Evolutionary conservation across 2,888 invertebrate genomes (phyloP).

Genomic region (Tryphoninae sp.): DNA sequence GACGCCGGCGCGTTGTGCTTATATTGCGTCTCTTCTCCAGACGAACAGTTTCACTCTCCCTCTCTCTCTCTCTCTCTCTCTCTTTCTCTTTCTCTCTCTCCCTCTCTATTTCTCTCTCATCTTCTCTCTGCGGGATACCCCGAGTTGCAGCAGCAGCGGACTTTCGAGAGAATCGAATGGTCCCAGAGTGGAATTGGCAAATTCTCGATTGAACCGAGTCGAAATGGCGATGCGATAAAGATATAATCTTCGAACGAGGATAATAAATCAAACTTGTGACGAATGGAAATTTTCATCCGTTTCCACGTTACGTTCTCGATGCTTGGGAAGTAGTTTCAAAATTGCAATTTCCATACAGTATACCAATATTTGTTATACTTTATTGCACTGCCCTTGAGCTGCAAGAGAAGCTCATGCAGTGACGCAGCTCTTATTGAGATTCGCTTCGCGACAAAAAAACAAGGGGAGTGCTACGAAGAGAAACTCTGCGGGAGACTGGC

Average conservation of each 20-base stretch:
- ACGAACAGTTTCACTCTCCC: constrained; percentile 6
- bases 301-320: neutral
- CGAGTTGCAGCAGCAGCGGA: constrained; percentile 30
- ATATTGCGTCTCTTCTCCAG: constrained; percentile 37
- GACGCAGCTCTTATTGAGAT: neutral
- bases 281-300: constrained; percentile 1
- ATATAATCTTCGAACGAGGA: constrained; percentile 16
- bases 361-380: neutral
- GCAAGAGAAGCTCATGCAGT: neutral
- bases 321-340: neutral
- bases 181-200: constrained; percentile 24
- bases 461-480: neutral
- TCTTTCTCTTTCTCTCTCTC: neutral
- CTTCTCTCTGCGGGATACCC: constrained; percentile 45
- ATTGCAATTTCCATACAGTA: neutral
- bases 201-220: constrained; percentile 36
- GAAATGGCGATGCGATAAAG: constrained; percentile 10
- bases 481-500: constrained; percentile 28
- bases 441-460: constrained; percentile 1
- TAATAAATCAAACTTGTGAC: constrained; percentile 6
- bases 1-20: constrained; percentile 33
- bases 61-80: constrained; percentile 4
- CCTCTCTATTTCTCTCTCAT: neutral
- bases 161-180: constrained; percentile 45
- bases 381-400: neutral